Evolutionary conservation across 2,888 invertebrate genomes (phyloP).

Genomic region (Ctena decussata): DNA sequence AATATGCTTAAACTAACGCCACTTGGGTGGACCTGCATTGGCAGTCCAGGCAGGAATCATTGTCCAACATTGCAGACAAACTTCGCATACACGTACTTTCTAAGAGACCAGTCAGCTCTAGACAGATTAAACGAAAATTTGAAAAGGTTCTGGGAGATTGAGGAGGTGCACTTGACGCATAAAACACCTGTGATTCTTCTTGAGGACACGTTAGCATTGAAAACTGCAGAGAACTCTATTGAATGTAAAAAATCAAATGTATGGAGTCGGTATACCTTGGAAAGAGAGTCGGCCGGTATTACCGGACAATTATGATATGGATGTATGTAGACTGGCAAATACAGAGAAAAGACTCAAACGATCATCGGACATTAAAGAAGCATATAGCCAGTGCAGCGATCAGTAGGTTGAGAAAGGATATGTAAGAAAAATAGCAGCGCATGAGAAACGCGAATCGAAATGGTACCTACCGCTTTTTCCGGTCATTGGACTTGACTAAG

Average conservation of each 20-base stretch:
- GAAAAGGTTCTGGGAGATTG: constrained; percentile 8
- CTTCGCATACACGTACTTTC: neutral
- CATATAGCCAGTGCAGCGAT: constrained; percentile 39
- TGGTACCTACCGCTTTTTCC: constrained; percentile 65
- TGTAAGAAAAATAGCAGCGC: constrained; percentile 32
- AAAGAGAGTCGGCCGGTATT: neutral
- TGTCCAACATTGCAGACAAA: neutral
- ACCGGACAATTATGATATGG: constrained; percentile 22
- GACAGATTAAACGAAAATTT: neutral
- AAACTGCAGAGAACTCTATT: neutral
- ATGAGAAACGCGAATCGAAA: constrained; percentile 6
- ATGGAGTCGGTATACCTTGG: constrained; percentile 34
- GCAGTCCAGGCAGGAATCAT: neutral
- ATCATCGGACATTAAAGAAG: constrained; percentile 19
- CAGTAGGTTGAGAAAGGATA: constrained; percentile 60
- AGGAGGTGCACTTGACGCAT: neutral
- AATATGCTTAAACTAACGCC: too few relatives aligned
- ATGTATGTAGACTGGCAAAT: constrained; percentile 14
- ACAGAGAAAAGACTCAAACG: constrained; percentile 54
- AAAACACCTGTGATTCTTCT: neutral
- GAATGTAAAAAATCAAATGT: constrained; percentile 15
- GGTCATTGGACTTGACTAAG: constrained; percentile 48
- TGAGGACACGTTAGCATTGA: neutral
- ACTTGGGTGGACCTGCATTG: too few relatives aligned
- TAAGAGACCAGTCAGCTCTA: neutral